phyloP scores from a whole-genome alignment of 2,888 invertebrate genomes.

The Apodemia zela region DNA sequence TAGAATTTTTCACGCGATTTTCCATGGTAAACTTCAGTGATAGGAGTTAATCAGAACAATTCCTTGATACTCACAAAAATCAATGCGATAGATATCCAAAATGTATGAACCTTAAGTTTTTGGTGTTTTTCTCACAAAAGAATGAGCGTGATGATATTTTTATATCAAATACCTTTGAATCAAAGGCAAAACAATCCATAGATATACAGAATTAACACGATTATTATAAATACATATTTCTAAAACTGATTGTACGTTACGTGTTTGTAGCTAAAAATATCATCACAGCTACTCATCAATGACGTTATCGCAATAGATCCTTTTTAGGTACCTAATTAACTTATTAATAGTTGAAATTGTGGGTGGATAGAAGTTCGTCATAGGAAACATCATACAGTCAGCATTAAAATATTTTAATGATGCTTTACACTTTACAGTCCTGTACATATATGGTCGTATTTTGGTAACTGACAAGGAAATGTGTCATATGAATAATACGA shows the following conservation, averaged over 20 bases:
- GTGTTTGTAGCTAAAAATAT: background rate
- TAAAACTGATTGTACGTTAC: background rate
- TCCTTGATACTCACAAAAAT: too few relatives aligned
- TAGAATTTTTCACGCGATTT: too few relatives aligned
- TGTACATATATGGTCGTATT: slow-evolving; percentile 6
- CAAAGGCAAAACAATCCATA: too few relatives aligned
- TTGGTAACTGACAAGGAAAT: background rate
- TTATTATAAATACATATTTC: background rate
- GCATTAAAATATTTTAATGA: slow-evolving; percentile 3
- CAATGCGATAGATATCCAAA: too few relatives aligned
- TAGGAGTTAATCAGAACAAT: too few relatives aligned
- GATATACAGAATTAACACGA: too few relatives aligned
- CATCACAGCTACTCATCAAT: background rate
- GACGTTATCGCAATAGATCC: background rate
- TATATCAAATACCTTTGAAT: too few relatives aligned
- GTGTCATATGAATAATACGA: background rate
- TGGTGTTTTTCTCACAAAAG: too few relatives aligned
- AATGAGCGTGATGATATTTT: too few relatives aligned
- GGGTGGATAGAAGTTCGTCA: slow-evolving; percentile 2
- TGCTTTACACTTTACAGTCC: background rate
- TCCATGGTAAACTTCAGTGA: too few relatives aligned
- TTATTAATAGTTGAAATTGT: slow-evolving; percentile 4
- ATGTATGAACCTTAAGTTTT: too few relatives aligned
- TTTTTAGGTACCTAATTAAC: background rate
- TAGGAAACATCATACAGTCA: slow-evolving; percentile 4